Base-by-base conservation (phyloP, 2,113 vertebrate species). In the Psettodes erumei region DNA sequence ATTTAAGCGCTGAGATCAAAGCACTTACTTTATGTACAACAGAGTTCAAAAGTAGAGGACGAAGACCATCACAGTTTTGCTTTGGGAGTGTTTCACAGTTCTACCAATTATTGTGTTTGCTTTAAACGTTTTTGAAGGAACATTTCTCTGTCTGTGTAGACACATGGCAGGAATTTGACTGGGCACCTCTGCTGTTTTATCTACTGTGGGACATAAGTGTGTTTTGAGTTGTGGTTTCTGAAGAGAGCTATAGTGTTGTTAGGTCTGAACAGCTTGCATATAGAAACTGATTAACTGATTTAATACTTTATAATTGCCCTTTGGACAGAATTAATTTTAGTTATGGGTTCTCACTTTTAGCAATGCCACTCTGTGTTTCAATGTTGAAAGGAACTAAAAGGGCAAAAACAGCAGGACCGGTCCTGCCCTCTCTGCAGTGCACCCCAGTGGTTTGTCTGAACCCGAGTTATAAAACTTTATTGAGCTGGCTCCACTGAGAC, bases 361-460 rank as follows among this genome's bases (percentile, higher is more conserved):
- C 6, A 55, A 27, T 13, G 42, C 63, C 13, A 37, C 19, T 25
- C 23, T 3, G n/a, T 28, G 2, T 58, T 59, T 70, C 6, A 70
- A 64, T 61, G 65, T 61, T 51, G 51, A 65, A 67, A 45, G 25
- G 48, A 62, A 55, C 38, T 43, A 60, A 58, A 77, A 65, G 55
- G 73, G 65, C 43, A 60, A 53, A 79, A 71, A 71, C 58, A 76
- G 76, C 78, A 38, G 47, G 64, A 54, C 37, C 18, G 18, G 25
- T 33, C 9, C 25, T 0, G 0, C 13, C 13, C 32, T 6, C 47
- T 42, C 38, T 50, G 38, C 70, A 9, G 74, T 71, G 68, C 60
- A 58, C 78, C 60, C 25, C 75, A 76, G 63, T 73, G 64, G 70
- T 64, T 78, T 43, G 78, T 75, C 65, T 71, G 48, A 70, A 42